Percentiles rank a stretch among this genome's conserved stretches.
Evolutionary conservation across 1,140 invertebrate genomes (phyloP).

Genomic region (Rhynchophorus ferrugineus): DNA sequence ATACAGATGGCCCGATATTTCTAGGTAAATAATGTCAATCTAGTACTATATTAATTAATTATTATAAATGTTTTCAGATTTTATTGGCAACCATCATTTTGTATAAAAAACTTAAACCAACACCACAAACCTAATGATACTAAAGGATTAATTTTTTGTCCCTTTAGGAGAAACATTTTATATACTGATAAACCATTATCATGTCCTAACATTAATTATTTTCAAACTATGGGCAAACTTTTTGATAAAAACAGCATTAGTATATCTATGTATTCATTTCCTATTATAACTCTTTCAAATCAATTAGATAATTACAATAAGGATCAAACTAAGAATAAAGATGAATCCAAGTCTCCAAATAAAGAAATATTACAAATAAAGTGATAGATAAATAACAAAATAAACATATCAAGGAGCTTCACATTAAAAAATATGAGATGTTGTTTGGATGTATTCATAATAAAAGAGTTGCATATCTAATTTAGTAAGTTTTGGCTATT

Average conservation of each 20-base stretch:
- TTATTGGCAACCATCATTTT: constrained; percentile 5
- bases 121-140: no score
- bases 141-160: no score
- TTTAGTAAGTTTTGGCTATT: no score
- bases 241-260: neutral
- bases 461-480: no score
- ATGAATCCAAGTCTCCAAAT: neutral
- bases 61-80: constrained; percentile 14
- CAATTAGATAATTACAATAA: neutral
- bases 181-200: neutral
- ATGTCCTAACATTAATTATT: constrained; percentile 11
- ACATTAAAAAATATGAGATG: no score
- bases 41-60: neutral
- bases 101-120: no score
- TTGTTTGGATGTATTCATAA: no score
- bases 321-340: neutral
- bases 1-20: constrained; percentile 3
- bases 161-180: neutral
- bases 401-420: no score
- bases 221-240: constrained; percentile 3
- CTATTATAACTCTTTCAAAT: neutral
- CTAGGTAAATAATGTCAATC: constrained; percentile 7
- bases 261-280: neutral
- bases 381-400: no score
- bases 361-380: no score